A percentile compares a stretch with the other conserved stretches of the same genome.
Evolutionary conservation across 2,888 invertebrate genomes (phyloP).

Genomic region (Drosophila macrospina): DNA sequence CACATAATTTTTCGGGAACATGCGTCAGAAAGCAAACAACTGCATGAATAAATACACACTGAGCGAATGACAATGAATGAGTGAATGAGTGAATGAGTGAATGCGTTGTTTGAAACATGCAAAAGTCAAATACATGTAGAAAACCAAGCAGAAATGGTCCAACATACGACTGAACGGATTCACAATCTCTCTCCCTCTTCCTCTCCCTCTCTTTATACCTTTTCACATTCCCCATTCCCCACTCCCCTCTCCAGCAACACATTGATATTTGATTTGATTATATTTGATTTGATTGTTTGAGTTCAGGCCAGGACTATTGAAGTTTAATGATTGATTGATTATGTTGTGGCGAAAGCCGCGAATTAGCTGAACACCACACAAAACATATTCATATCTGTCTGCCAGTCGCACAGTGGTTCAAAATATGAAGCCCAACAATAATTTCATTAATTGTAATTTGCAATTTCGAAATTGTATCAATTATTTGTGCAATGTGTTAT

Average conservation of each 20-base stretch:
- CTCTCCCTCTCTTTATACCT: too few relatives aligned
- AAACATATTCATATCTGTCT: not conserved
- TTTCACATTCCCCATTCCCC: too few relatives aligned
- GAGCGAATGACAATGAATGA: conserved; percentile 64
- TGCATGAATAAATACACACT: conserved; percentile 76
- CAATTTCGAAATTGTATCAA: not conserved
- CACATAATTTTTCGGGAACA: conserved; percentile 79
- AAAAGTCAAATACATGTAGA: conserved; percentile 66
- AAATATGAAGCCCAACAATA: not conserved
- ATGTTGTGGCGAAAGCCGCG: conserved; percentile 24
- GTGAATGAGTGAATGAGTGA: conserved; percentile 46
- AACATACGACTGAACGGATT: not conserved
- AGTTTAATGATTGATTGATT: conserved; percentile 76
- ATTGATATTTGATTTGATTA: conserved; percentile 54
- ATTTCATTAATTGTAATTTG: not conserved
- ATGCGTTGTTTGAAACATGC: conserved; percentile 63
- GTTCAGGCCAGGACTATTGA: conserved; percentile 45
- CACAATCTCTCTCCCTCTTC: not conserved
- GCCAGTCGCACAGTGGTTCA: not conserved
- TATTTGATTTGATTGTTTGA: conserved; percentile 62
- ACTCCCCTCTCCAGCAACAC: conserved; percentile 9
- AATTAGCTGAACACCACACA: conserved; percentile 10
- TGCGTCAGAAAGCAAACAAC: conserved; percentile 78
- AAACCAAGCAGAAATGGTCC: conserved; percentile 13
- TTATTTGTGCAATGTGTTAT: too few relatives aligned